Base-by-base conservation (phyloP, 2,113 vertebrate genomes). In the Salvelinus fontinalis region DNA sequence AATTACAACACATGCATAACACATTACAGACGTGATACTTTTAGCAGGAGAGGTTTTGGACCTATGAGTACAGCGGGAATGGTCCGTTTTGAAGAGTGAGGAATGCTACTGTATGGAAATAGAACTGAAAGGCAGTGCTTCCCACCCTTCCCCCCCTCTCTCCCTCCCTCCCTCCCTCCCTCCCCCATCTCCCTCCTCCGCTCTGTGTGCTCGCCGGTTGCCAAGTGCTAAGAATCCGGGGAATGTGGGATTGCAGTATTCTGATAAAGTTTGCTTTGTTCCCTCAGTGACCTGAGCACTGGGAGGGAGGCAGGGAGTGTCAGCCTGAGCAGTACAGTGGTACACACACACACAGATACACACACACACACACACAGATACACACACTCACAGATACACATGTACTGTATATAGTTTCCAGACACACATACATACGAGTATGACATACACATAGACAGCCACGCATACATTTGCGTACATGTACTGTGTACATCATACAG, bases 261-360 rank as follows among this genome's bases (percentile, higher is more conserved):
- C 93, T 95, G 95, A 97, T 97, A 97, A 95, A 95, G 95, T 97
- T 96, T 95, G 95, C 96, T 97, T 97, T 99, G 96, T 98, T 97
- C 93, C 93, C 89, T 84, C 92, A 84, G 92, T 95, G 95, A 96
- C 95, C 94, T 95, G 93, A 92, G 88, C 89, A 91, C 93, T 94
- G 91, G 95, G 91, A 93, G 67, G 44, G 11, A 49, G n/a, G 20
- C 20, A 12, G n/a, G 44, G 44, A 49, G 26, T 29, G 6, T 67
- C 12, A 24, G 26, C 65, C 26, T 16, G 34, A 70, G 20, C 20
- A 70, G 39, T 20, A 1, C 68, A 11, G 16, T 70, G 68, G 68
- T 13, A 4, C 70, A 59, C 49, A 71, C 39, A 67, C 65, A 70
- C 72, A 78, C 49, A 67, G 9, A 34, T 5, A 34, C 34, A 44